These are phyloP conservation scores for Drosophila navojoa DNA, from an alignment of 1,140 invertebrate genomes.

Conservation along the genomic window DNA sequence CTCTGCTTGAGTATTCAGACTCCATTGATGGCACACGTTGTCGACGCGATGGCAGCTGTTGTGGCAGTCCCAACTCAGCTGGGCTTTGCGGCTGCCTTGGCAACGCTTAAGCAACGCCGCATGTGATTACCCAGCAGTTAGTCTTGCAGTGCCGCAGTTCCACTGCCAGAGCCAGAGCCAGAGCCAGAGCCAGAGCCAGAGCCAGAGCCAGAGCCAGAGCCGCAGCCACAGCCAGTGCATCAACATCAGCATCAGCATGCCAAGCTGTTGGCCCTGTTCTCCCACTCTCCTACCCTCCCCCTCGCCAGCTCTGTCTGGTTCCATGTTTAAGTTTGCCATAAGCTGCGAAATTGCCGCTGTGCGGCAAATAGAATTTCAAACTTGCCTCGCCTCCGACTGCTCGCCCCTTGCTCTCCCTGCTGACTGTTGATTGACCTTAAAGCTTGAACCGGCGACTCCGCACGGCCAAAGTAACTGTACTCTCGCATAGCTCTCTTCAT, in stretches of 20 bases:
- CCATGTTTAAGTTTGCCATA: slow-evolving; percentile 25
- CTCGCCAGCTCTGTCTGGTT: not conserved
- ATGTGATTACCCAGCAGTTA: slow-evolving; percentile 81
- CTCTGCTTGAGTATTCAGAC: slow-evolving; percentile 28
- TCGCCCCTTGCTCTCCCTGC: not conserved
- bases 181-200: slow-evolving; percentile 9
- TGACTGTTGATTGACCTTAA: slow-evolving; percentile 71
- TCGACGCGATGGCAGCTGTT: slow-evolving; percentile 36
- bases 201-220: slow-evolving; percentile 28
- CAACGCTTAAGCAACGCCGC: slow-evolving; percentile 73
- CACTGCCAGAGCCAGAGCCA: slow-evolving; percentile 36
- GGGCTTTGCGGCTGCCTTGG: slow-evolving; percentile 51
- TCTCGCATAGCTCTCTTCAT: slow-evolving; percentile 27
- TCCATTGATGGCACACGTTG: slow-evolving; percentile 73
- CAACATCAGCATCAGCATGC: slow-evolving; percentile 66
- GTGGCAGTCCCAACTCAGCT: slow-evolving; percentile 38
- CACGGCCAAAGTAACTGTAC: slow-evolving; percentile 60
- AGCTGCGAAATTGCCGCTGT: slow-evolving; percentile 75
- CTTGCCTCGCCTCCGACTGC: slow-evolving; percentile 34
- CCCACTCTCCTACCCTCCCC: not conserved
- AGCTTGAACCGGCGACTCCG: slow-evolving; percentile 57
- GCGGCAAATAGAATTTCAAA: slow-evolving; percentile 77
- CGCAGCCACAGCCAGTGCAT: slow-evolving; percentile 40
- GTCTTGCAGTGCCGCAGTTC: slow-evolving; percentile 41
- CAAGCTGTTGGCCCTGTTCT: slow-evolving; percentile 28